Evolutionary conservation across 2,888 invertebrate species (phyloP).

Genomic region (Neoaliturus tenellus): DNA sequence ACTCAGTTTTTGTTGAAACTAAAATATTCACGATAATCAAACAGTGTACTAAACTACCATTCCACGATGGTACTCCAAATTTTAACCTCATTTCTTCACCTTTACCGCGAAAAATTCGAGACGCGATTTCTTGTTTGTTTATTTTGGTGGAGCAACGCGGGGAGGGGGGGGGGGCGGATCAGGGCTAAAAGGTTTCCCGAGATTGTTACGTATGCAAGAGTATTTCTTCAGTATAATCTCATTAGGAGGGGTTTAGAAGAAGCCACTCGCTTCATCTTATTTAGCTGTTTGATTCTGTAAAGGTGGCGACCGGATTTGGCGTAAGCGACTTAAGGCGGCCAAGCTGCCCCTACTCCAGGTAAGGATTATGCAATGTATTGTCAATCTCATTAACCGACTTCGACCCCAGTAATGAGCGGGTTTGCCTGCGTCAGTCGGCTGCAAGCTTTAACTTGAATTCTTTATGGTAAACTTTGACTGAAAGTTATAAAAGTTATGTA

Average conservation of each 20-base stretch:
- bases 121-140: constrained; percentile 32
- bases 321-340: constrained; percentile 55
- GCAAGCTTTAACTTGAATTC: too few species aligned
- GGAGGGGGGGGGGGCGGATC: constrained; percentile 7
- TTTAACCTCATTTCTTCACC: too few species aligned
- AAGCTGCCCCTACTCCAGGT: background rate
- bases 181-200: constrained; percentile 65
- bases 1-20: too few species aligned
- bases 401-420: constrained; percentile 14
- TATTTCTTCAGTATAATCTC: constrained; percentile 67
- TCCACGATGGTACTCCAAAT: too few species aligned
- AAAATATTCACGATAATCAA: too few species aligned
- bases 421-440: background rate
- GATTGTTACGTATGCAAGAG: constrained; percentile 66
- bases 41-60: too few species aligned
- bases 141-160: background rate
- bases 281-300: constrained; percentile 61
- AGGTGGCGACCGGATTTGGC: constrained; percentile 56
- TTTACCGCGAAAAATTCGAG: too few species aligned
- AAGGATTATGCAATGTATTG: constrained; percentile 49
- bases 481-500: too few species aligned
- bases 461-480: too few species aligned
- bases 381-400: constrained; percentile 47
- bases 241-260: constrained; percentile 65
- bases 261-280: constrained; percentile 62